Percentiles rank a stretch among this genome's conserved stretches.
Evolutionary conservation across 2,888 invertebrate genomes (phyloP).

Genomic region (Sinodicranocentrus sp.): DNA sequence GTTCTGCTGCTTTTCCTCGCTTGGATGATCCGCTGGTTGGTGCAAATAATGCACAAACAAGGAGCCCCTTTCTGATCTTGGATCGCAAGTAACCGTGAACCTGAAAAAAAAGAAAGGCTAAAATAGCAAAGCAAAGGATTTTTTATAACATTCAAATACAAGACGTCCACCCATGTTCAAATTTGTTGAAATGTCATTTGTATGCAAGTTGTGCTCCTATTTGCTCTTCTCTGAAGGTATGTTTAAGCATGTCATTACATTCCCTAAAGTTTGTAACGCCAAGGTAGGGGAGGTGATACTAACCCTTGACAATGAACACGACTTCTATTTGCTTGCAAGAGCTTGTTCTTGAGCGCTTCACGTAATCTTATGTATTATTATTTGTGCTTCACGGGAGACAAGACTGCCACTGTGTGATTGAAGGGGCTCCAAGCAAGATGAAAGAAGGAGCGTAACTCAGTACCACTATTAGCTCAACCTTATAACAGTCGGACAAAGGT

Average conservation of each 20-base stretch:
- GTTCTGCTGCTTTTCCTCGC: not conserved
- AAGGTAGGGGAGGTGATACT: not conserved
- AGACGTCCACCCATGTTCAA: too few species aligned
- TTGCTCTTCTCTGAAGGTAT: too few species aligned
- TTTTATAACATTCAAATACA: too few species aligned
- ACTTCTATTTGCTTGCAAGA: not conserved
- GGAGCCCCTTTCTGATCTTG: not conserved
- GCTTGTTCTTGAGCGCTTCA: not conserved
- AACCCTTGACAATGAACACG: not conserved
- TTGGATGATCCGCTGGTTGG: not conserved
- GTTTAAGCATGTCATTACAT: not conserved
- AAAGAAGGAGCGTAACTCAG: not conserved
- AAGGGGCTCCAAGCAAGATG: not conserved
- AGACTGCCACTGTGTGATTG: slow-evolving; percentile 17
- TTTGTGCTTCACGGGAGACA: slow-evolving; percentile 11
- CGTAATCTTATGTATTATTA: slow-evolving; percentile 15
- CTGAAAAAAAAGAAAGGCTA: not conserved
- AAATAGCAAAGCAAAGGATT: too few species aligned
- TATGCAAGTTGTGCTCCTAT: too few species aligned
- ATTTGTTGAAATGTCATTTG: too few species aligned
- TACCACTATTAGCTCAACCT: too few species aligned
- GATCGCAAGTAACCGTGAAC: slow-evolving; percentile 15
- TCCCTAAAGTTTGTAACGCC: not conserved
- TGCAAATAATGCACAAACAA: not conserved
- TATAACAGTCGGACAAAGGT: too few species aligned